Base-by-base conservation (phyloP, 2,888 invertebrate species). In the Eurois occulta region DNA sequence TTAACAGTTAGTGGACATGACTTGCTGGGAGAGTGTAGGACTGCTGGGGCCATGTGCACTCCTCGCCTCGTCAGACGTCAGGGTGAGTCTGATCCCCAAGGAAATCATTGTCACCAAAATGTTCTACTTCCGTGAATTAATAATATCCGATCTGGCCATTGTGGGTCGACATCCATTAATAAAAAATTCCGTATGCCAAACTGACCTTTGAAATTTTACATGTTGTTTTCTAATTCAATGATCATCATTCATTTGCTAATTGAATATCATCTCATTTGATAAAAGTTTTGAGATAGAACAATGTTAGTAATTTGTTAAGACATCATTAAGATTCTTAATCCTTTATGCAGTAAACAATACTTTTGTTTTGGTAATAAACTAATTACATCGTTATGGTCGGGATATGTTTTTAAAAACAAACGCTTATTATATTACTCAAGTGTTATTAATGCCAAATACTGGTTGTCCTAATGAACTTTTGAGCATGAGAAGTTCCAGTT, bases 11-110 rank as follows among this genome's bases (percentile, higher is more conserved):
- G 90, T 92, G 93, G 93, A 93, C 88, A 97, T 97, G 97, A 97
- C 97, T 93, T 97, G 97, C 94, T 97, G 97, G 97, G 97, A 97
- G 87, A 97, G 95, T 85, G 96, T 97, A 93, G 96, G 97, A 89
- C 94, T 97, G 83, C 94, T 97, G 91, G 97, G 97, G 86, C 97
- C 97, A 84, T 97, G 97, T 91, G 96, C 97, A 90, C 95, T 97
- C 76, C 96, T 97, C 75, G 93, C 96, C 83, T 95, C 96, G 75
- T 95, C 96, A 78, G 96, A 96, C 89, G 92, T 94, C 92, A 94
- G 96, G 95, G 96, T 96, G 95, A 96, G 96, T 96, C 90, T 84
- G 78, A 83, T 84, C 87, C 85, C 89, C 86, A 78, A 78, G 67
- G 77, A 77, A 84, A 85, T 78, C 66, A 75, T 81, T 71, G 46